Percentiles rank a stretch among this genome's conserved stretches.
Evolutionary conservation across 2,113 vertebrate genomes (phyloP).

Genomic region (Mustela nigripes): DNA sequence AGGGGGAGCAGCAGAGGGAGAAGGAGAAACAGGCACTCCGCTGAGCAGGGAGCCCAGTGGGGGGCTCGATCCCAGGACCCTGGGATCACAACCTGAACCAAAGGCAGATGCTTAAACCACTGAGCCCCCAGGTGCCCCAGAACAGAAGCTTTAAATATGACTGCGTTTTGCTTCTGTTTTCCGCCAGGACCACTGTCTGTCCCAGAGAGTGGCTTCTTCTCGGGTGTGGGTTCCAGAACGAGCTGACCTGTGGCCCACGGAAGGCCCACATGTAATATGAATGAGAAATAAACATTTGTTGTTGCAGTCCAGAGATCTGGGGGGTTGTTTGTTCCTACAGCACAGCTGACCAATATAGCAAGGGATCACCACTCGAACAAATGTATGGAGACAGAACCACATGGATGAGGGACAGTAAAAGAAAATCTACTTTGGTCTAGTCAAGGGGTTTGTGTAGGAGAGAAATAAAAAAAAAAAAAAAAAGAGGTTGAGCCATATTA

Average conservation of each 20-base stretch:
- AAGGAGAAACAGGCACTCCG: too few relatives aligned
- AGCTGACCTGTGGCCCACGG: too few relatives aligned
- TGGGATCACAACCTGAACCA: too few relatives aligned
- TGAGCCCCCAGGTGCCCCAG: too few relatives aligned
- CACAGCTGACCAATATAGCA: not conserved
- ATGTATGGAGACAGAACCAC: not conserved
- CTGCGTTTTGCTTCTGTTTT: not conserved
- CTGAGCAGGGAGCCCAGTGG: too few relatives aligned
- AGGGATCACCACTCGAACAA: not conserved
- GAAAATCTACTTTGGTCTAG: not conserved
- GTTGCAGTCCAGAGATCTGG: not conserved
- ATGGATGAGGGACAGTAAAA: not conserved
- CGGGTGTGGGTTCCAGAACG: not conserved
- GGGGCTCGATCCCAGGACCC: too few relatives aligned
- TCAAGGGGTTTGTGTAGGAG: not conserved
- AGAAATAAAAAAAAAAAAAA: not conserved
- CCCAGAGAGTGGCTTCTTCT: not conserved
- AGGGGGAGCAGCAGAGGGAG: too few relatives aligned
- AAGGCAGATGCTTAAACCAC: too few relatives aligned
- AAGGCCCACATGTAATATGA: not conserved
- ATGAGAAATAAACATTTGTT: not conserved
- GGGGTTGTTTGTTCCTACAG: not conserved
- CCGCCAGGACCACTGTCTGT: fast-evolving
- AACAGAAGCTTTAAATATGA: not conserved
- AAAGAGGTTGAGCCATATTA: not conserved